Evolutionary conservation across 2,888 invertebrate genomes (phyloP).

Genomic region (Drosophila meridiana): DNA sequence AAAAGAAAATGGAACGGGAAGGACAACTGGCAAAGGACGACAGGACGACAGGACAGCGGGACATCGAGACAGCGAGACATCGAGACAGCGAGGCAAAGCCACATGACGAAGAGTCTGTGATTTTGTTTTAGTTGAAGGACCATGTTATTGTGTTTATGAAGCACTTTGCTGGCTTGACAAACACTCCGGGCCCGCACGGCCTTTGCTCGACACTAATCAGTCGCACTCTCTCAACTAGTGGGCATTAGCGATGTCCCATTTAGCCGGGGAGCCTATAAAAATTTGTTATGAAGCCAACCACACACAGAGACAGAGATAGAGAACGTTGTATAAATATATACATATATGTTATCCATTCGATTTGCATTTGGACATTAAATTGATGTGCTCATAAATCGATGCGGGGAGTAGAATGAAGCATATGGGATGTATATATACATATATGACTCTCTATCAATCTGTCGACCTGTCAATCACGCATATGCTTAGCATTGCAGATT

Average conservation of each 20-base stretch:
- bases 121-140: conserved; percentile 40
- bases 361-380: conserved; percentile 33
- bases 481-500: conserved; percentile 10
- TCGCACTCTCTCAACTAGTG: conserved; percentile 32
- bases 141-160: conserved; percentile 55
- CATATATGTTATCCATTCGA: conserved; percentile 15
- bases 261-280: conserved; percentile 13
- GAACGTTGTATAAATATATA: not conserved
- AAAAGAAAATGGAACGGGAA: conserved; percentile 5
- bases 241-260: conserved; percentile 18
- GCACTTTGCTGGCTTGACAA: conserved; percentile 51
- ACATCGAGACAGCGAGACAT: not conserved
- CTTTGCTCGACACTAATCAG: conserved; percentile 48
- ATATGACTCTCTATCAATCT: not conserved
- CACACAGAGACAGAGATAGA: not conserved
- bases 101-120: conserved; percentile 34
- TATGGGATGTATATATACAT: not conserved
- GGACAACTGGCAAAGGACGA: conserved; percentile 7
- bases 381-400: conserved; percentile 21
- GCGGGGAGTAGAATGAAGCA: conserved; percentile 2
- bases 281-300: conserved; percentile 14
- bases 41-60: not conserved
- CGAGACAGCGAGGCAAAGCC: conserved; percentile 14
- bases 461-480: conserved; percentile 23
- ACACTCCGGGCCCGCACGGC: conserved; percentile 26